These are phyloP conservation scores for Eucera pruinosa DNA, from an alignment of 2,888 invertebrate species.

Conservation along the genomic window DNA sequence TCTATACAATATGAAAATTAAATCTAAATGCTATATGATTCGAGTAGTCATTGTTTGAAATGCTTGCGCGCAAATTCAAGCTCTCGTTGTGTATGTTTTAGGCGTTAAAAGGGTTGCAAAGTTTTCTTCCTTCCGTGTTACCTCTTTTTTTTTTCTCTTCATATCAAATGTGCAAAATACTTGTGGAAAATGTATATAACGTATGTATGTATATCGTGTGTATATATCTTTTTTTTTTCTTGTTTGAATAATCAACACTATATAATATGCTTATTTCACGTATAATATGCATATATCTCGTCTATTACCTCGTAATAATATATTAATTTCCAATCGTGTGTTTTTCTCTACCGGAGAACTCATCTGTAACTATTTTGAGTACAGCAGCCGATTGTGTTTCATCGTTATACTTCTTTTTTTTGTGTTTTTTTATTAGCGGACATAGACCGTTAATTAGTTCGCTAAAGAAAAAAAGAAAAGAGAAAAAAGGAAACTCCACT, in stretches of 20 bases:
- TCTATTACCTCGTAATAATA: constrained; percentile 74
- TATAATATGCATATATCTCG: constrained; percentile 71
- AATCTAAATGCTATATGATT: constrained; percentile 2
- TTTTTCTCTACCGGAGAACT: constrained; percentile 77
- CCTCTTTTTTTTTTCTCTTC: constrained; percentile 70
- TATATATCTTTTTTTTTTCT: constrained; percentile 73
- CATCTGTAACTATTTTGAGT: constrained; percentile 80
- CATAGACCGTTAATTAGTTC: constrained; percentile 82
- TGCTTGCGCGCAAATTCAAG: constrained; percentile 35
- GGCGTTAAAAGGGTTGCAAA: constrained; percentile 72
- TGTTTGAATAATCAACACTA: constrained; percentile 80
- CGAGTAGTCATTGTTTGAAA: background rate
- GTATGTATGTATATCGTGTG: constrained; percentile 71
- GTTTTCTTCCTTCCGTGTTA: constrained; percentile 61
- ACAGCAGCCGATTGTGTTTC: constrained; percentile 77
- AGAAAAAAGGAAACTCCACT: constrained; percentile 8
- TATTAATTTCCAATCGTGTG: constrained; percentile 82
- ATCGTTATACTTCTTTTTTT: no score
- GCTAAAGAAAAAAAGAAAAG: constrained; percentile 32
- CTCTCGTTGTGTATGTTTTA: constrained; percentile 64
- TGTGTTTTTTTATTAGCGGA: constrained; percentile 71
- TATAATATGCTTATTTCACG: constrained; percentile 78
- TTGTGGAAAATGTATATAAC: constrained; percentile 82
- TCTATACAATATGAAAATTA: background rate
- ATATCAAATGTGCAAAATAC: constrained; percentile 84